Evolutionary conservation across 1,140 invertebrate genomes (phyloP), one percentile per base, ranked within the genome.

Genomic region (Drosophila tsacasi): DNA sequence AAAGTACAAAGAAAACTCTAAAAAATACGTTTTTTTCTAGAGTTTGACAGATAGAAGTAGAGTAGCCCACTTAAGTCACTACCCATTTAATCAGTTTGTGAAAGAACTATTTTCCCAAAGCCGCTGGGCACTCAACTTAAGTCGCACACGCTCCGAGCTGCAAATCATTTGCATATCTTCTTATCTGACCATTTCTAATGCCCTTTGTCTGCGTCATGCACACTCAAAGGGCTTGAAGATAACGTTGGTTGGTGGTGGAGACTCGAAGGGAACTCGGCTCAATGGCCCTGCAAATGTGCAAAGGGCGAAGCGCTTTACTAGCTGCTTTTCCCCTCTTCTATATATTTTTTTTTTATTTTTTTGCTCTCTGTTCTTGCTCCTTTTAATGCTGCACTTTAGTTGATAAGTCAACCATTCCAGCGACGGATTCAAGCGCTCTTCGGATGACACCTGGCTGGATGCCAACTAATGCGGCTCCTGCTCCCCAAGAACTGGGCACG

Each of bases 381-480:
- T 81, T 80, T 79, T 89, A 81, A 89, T 84, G 78, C 84, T 89
- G 81, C 81, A 90, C 84, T 90, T 89, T 89, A 84, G 81, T 89
- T 90, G 78, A 90, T 90, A 89, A 89, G 84, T 89, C 84, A 84
- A 84, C 74, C 69, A 76, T 79, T 84, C 72, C 63, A 54, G 67
- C 40, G 60, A 44, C 65, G 42, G 30, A 77, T 27, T 65, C 47
- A 52, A 46, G 32, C 27, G 67, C 37, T 32, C 54, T 25, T 42
- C 55, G 25, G 50, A 46, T 49, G 78, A 89, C 83, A 87, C 83
- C 83, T 86, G 71, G 76, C 75, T 60, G 57, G 55, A 47, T 77
- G 75, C 60, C 76, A 72, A 40, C 74, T 64, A 64, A 66, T 47
- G 73, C 73, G 30, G 59, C 44, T 47, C 6, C 39, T 2, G 25